A percentile compares a stretch with the other conserved stretches of the same genome.
These are phyloP conservation scores for Cantharis rustica DNA, from an alignment of 2,888 invertebrate genomes.

Conservation along the genomic window DNA sequence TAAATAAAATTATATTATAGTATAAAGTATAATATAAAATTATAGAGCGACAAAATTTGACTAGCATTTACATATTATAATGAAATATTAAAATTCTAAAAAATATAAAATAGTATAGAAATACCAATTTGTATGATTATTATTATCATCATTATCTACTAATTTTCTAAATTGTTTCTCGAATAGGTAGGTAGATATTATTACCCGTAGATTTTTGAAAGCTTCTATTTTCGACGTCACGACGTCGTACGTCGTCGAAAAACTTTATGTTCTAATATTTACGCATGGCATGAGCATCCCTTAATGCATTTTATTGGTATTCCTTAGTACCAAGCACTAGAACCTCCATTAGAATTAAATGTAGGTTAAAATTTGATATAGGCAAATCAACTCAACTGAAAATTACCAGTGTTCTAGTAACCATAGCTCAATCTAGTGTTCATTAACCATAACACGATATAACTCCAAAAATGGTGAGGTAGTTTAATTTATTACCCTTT, in stretches of 20 bases:
- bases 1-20: no score
- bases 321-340: constrained; percentile 45
- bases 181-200: neutral
- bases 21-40: no score
- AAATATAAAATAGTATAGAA: neutral
- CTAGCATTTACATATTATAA: no score
- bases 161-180: neutral
- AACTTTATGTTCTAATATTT: neutral
- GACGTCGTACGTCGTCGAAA: neutral
- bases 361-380: constrained; percentile 36
- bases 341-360: constrained; percentile 42
- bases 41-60: no score
- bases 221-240: neutral
- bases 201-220: neutral
- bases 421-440: constrained; percentile 1
- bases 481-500: neutral
- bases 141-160: neutral
- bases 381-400: constrained; percentile 37
- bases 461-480: neutral
- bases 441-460: neutral
- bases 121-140: neutral
- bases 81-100: no score
- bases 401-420: constrained; percentile 16
- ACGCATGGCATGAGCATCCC: constrained; percentile 8
- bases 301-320: constrained; percentile 40